phyloP scores from a whole-genome alignment of 2,797 vertebrate genomes.

The Sebastes goodei region DNA sequence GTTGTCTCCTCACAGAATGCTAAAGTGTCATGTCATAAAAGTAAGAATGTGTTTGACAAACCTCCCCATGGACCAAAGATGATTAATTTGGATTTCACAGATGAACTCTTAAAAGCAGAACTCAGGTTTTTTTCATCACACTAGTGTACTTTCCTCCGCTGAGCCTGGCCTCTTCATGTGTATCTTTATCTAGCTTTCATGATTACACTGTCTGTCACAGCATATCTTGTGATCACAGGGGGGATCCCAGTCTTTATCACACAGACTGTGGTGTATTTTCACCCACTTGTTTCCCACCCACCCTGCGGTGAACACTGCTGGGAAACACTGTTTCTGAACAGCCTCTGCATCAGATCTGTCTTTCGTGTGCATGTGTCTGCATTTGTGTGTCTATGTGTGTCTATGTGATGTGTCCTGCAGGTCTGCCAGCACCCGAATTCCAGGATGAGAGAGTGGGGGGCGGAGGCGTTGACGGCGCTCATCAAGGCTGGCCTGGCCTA shows the following conservation, averaged over 20 bases:
- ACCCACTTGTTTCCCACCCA: conserved; percentile 34
- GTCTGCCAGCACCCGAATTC: conserved; percentile 98
- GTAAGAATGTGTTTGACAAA: not conserved
- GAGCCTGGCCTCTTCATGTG: conserved; percentile 42
- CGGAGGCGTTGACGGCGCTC: conserved; percentile 95
- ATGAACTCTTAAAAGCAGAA: not conserved
- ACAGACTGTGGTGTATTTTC: conserved; percentile 41
- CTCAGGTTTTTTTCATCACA: not conserved
- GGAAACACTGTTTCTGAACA: conserved; percentile 21
- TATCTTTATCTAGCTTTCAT: conserved; percentile 22
- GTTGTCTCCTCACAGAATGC: not conserved
- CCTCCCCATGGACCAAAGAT: not conserved
- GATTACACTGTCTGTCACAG: conserved; percentile 35
- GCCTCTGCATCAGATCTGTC: conserved; percentile 32
- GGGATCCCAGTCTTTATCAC: conserved; percentile 32
- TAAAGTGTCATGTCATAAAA: not conserved
- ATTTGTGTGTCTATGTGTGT: conserved; percentile 29
- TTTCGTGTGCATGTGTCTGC: conserved; percentile 26
- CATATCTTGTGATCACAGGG: conserved; percentile 30
- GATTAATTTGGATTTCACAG: not conserved
- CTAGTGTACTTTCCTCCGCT: not conserved
- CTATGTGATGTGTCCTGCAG: conserved; percentile 76
- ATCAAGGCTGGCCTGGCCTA: conserved; percentile 96
- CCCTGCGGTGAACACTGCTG: conserved; percentile 25
- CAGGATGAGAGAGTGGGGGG: conserved; percentile 99